Conservation (phyloP, 1,140 invertebrate species). For the Sarcophaga bullata region DNA sequence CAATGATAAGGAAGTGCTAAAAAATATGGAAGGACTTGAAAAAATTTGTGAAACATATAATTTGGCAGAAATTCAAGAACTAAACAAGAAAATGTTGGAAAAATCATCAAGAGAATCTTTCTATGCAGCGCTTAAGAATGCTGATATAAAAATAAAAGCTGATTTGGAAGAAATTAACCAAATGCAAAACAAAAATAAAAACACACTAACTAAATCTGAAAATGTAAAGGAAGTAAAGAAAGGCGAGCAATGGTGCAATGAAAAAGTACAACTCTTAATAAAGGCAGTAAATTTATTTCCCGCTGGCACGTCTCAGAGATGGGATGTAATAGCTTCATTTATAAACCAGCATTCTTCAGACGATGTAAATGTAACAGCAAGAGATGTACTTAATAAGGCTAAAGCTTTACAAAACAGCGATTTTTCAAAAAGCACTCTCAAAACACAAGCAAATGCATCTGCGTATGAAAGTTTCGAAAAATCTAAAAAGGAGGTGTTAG, state of each 20-base stretch:
- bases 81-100: conserved; percentile 79
- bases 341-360: conserved; percentile 88
- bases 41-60: conserved; percentile 87
- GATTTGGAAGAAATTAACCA: conserved; percentile 72
- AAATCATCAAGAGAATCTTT: conserved; percentile 73
- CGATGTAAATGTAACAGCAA: conserved; percentile 74
- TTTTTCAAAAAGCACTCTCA: conserved; percentile 84
- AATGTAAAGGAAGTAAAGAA: conserved; percentile 66
- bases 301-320: conserved; percentile 93
- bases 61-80: conserved; percentile 77
- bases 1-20: conserved; percentile 78
- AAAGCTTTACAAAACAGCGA: conserved; percentile 94
- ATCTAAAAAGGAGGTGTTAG: conserved; percentile 75
- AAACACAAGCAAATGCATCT: conserved; percentile 88
- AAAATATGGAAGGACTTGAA: conserved; percentile 89
- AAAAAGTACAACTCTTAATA: conserved; percentile 86
- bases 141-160: conserved; percentile 79
- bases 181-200: conserved; percentile 57
- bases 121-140: conserved; percentile 73
- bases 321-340: conserved; percentile 97
- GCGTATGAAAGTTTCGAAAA: conserved; percentile 93
- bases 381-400: conserved; percentile 94
- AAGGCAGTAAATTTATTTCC: conserved; percentile 97
- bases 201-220: conserved; percentile 42
- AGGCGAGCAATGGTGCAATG: conserved; percentile 78